Base-by-base conservation (phyloP, 2,113 vertebrate genomes). In the Myocastor coypus region DNA sequence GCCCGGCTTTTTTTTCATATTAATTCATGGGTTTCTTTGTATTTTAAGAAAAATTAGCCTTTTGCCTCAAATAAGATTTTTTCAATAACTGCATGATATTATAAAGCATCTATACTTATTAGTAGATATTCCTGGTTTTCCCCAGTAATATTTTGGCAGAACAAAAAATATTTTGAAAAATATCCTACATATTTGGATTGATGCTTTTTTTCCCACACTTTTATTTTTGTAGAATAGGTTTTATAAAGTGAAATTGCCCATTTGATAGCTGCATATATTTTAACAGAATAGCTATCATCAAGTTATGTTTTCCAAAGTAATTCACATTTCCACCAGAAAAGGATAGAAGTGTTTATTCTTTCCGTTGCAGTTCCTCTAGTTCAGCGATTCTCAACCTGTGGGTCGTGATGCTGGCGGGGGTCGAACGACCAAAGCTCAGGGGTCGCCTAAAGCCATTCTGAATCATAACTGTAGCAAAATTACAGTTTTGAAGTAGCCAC, bases 81-180 rank as follows among this genome's bases (percentile, higher is more conserved):
- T 63, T 75, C 5, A 90, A 37, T 77, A 77, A 40, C 3, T 82
- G 81, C 4, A 77, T 61, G 63, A 50, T 86, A 75, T 87, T 83
- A 80, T 34, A 9, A 57, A 87, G 12, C 34, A 64, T 5, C n/a
- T 40, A 50, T 86, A 9, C 50, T 78, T 91, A 52, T 66, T 61
- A 55, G 52, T 59, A 85, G 50, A 81, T 68, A 68, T 32, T 59
- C 8, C 26, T 52, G 14, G 63, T 26, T 82, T 42, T 2, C 4
- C 7, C 37, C 12, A 22, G 42, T 46, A 46, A 5, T 71, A 64
- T 3, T 86, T 86, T 94, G 6, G 16, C 13, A 50, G n/a, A 24
- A 63, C 42, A 94, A 93, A 80, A 84, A 91, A 94, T 73, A 61
- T 61, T 80, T 24, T 7, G 55, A 92, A 83, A 83, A 78, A 59